These are phyloP conservation scores for Otocyon megalotis DNA, from an alignment of 2,113 vertebrate genomes.

Conservation along the genomic window DNA sequence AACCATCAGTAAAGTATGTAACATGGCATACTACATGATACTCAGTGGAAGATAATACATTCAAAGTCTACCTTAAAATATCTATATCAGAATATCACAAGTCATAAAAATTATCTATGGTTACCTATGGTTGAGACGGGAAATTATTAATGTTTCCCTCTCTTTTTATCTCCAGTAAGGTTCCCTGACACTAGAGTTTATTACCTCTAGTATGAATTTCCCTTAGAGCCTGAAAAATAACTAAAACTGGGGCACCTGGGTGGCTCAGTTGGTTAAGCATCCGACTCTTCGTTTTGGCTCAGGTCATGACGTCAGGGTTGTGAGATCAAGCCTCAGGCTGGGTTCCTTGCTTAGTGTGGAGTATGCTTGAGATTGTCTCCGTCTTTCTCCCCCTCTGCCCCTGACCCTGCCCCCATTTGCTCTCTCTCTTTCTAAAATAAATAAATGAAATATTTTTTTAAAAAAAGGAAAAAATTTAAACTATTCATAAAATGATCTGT, in stretches of 20 bases:
- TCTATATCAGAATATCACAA: background rate
- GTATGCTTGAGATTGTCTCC: background rate
- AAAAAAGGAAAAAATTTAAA: constrained; percentile 18
- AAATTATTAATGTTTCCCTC: background rate
- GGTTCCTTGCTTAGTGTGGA: rapidly evolving
- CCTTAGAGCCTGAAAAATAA: background rate
- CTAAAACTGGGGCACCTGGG: background rate
- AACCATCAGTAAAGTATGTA: background rate
- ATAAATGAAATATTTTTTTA: background rate
- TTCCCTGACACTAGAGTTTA: background rate
- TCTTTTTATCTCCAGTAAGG: background rate
- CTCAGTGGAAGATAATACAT: background rate
- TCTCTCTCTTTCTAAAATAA: background rate
- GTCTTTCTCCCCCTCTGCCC: background rate
- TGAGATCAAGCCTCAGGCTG: background rate
- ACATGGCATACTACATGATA: background rate
- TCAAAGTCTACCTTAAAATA: constrained; percentile 21
- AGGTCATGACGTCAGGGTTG: background rate
- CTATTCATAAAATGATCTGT: background rate
- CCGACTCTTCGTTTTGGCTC: background rate
- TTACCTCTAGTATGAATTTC: background rate
- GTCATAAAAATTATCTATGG: background rate
- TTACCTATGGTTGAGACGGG: background rate
- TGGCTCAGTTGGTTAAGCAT: background rate
- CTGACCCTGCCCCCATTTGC: rapidly evolving